phyloP scores from a whole-genome alignment of 2,113 vertebrate species.

The Centropus unirufus region DNA sequence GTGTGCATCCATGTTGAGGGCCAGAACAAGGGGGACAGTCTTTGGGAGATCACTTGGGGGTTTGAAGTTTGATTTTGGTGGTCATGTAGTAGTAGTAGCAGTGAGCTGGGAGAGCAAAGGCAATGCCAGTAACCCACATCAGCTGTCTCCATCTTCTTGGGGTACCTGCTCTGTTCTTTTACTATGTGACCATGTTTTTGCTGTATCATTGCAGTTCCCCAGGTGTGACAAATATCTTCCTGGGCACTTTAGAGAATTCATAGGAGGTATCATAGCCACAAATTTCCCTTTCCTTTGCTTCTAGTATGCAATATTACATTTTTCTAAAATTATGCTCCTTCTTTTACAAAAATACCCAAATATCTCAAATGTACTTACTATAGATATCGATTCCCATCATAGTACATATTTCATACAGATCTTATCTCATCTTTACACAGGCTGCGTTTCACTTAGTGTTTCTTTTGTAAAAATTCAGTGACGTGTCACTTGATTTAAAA shows the following conservation, averaged over 20 bases:
- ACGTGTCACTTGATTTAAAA: background rate
- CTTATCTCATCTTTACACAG: background rate
- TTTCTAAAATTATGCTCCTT: background rate
- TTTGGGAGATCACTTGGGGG: background rate
- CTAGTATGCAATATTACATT: background rate
- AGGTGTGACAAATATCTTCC: background rate
- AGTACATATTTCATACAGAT: fast-evolving
- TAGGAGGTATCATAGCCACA: background rate
- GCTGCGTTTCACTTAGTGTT: background rate
- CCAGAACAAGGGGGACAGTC: background rate
- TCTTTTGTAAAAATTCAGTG: background rate
- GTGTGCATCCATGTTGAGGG: background rate
- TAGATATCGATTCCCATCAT: fast-evolving
- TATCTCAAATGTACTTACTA: background rate
- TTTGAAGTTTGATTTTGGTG: background rate
- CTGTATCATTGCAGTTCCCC: conserved; percentile 19
- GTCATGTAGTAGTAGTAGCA: fast-evolving
- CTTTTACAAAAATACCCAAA: background rate
- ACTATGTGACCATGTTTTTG: background rate
- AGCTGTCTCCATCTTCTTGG: background rate
- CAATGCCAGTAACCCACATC: fast-evolving
- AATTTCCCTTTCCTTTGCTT: background rate
- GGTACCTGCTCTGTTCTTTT: background rate
- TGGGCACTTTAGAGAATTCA: background rate
- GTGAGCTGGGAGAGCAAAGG: background rate